phyloP scores from a whole-genome alignment of 2,797 vertebrate species.

The Neomorphus geoffroyi region DNA sequence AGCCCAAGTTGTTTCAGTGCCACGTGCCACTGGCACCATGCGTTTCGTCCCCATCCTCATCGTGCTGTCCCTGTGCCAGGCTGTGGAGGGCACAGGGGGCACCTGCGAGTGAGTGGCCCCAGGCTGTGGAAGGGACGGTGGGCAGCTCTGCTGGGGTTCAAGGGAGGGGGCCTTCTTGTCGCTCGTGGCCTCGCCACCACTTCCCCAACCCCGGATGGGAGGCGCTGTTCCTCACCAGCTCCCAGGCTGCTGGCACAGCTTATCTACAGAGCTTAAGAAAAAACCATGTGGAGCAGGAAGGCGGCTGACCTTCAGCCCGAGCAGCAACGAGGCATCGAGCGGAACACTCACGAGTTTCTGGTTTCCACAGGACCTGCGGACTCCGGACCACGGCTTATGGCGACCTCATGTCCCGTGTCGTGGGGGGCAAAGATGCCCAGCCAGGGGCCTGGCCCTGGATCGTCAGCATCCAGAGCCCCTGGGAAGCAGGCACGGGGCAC shows the following conservation, averaged over 20 bases:
- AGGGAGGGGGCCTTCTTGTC: background rate
- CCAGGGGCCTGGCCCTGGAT: slow-evolving; percentile 65
- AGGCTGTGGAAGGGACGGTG: background rate
- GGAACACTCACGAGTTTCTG: background rate
- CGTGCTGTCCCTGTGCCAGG: background rate
- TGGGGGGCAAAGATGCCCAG: background rate
- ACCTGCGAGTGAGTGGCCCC: background rate
- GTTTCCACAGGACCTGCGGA: background rate
- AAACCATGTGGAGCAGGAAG: no score
- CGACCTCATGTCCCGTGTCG: rapidly evolving
- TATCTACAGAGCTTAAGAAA: background rate
- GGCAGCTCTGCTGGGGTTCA: background rate
- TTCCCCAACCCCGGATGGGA: background rate
- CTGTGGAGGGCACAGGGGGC: no score
- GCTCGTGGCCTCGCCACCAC: no score
- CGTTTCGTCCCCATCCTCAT: background rate
- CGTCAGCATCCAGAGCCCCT: slow-evolving; percentile 50
- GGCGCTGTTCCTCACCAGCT: no score
- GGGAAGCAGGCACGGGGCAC: background rate
- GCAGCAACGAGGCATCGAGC: no score
- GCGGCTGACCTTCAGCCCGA: no score
- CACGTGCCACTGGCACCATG: slow-evolving; percentile 74
- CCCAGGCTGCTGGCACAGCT: background rate
- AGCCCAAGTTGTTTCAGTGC: slow-evolving; percentile 80
- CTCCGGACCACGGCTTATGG: background rate